Conservation (phyloP, 2,888 invertebrate genomes). For the Idaea dimidiata region DNA sequence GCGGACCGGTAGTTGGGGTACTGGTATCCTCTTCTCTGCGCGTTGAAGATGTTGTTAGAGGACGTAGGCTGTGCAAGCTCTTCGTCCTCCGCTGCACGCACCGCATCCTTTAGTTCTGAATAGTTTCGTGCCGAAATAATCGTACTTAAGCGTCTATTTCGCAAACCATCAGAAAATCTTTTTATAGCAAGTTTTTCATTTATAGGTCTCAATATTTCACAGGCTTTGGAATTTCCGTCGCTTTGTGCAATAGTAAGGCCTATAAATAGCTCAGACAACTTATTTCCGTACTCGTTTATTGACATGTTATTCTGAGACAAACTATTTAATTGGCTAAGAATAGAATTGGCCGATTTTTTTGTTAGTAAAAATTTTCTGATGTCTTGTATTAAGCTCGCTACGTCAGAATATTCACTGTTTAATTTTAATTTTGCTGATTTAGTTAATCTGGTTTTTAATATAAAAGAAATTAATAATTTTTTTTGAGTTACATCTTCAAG, state of each 20-base stretch:
- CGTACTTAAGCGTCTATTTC: conserved; percentile 22
- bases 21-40: no score
- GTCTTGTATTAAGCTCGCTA: background rate
- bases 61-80: background rate
- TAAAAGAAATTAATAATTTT: conserved; percentile 2
- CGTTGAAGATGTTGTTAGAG: no score
- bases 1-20: no score
- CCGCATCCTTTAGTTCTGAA: conserved; percentile 7
- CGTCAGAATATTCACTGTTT: background rate
- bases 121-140: conserved; percentile 16
- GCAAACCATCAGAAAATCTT: conserved; percentile 24
- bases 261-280: conserved; percentile 18
- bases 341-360: background rate
- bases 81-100: conserved; percentile 9
- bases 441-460: conserved; percentile 5
- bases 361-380: background rate
- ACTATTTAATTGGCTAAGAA: background rate
- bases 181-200: conserved; percentile 26
- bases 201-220: conserved; percentile 19
- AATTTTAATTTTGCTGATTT: conserved; percentile 2
- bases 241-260: conserved; percentile 28
- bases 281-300: background rate
- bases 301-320: background rate
- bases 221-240: conserved; percentile 14
- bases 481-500: background rate